Evolutionary conservation across 2,797 vertebrate genomes (phyloP), one percentile per base, ranked within the genome.

Genomic region (Triplophysa bombifrons): DNA sequence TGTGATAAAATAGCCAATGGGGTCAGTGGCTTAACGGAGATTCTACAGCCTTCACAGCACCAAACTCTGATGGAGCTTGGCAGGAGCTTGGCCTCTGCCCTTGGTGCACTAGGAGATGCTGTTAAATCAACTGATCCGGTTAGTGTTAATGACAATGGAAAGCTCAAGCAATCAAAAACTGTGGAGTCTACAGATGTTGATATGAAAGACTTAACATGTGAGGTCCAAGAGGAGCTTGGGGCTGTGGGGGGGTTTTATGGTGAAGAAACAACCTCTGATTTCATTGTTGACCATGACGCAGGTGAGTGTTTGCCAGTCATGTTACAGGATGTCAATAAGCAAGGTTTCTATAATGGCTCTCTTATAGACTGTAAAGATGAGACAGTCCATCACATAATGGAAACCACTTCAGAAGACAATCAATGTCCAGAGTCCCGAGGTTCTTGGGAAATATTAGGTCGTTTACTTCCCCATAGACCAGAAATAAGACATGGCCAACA

Each of bases 31-130:
- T 86, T 93, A 71, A 93, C 91, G 82, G 93, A 93, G 88, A 93
- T 94, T 76, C 93, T 94, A 46, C 80, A 86, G 44, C 85, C 85
- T 72, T 69, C 93, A 75, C 92, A 94, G 86, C 95, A 95, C 88
- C 93, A 94, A 88, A 94, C 94, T 78, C 95, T 94, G 80, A 93
- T 94, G 83, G 94, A 96, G 90, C 94, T 95, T 74, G 95, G 94
- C 0, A 93, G 93, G 87, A 96, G 91, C 89, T 92, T 96, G 90
- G 94, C 92, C 81, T 94, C 93, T 85, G 95, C 95, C 80, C 88
- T 96, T 75, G 95, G 94, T 86, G 95, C 95, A 72, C 85, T 96
- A 78, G 95, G 95, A 83, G 94, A 91, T 67, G 94, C 94, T 73
- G 94, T 94, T 74, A 94, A 92, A 88, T 93, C 95, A 83, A 90